These are phyloP conservation scores for Dendropsophus ebraccatus DNA, from an alignment of 2,113 vertebrate genomes.

Conservation along the genomic window DNA sequence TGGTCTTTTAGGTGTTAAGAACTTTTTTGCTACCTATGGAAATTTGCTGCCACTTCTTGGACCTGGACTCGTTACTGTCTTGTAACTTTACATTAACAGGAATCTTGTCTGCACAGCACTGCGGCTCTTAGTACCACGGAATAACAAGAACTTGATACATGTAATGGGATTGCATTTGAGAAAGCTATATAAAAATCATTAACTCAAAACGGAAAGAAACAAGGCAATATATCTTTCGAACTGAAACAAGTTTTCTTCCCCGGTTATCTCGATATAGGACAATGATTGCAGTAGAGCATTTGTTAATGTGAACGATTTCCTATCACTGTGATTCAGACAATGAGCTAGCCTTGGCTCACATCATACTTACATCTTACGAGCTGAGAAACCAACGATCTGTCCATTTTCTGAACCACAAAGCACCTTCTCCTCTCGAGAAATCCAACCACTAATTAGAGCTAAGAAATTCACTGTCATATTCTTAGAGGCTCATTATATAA, in stretches of 20 bases:
- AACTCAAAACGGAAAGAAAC: neutral
- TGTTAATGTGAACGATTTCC: neutral
- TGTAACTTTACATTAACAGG: neutral
- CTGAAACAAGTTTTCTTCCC: neutral
- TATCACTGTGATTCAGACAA: constrained; percentile 5
- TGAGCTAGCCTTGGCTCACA: neutral
- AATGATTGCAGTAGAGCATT: neutral
- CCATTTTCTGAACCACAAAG: constrained; percentile 33
- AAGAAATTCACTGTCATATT: constrained; percentile 46
- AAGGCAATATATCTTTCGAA: neutral
- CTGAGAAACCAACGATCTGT: neutral
- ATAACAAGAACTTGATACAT: neutral
- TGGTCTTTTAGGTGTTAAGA: too few species aligned
- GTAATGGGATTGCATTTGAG: neutral
- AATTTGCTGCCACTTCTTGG: neutral
- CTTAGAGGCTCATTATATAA: constrained; percentile 26
- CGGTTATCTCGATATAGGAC: neutral
- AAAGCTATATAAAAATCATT: neutral
- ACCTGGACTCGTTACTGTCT: neutral
- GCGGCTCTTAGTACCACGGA: neutral
- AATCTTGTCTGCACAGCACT: neutral
- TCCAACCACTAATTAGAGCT: constrained; percentile 49
- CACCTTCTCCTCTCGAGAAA: constrained; percentile 40
- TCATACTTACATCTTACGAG: neutral
- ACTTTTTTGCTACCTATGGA: neutral